Evolutionary conservation across 2,113 vertebrate genomes (phyloP).

Genomic region (Archilochus colubris): DNA sequence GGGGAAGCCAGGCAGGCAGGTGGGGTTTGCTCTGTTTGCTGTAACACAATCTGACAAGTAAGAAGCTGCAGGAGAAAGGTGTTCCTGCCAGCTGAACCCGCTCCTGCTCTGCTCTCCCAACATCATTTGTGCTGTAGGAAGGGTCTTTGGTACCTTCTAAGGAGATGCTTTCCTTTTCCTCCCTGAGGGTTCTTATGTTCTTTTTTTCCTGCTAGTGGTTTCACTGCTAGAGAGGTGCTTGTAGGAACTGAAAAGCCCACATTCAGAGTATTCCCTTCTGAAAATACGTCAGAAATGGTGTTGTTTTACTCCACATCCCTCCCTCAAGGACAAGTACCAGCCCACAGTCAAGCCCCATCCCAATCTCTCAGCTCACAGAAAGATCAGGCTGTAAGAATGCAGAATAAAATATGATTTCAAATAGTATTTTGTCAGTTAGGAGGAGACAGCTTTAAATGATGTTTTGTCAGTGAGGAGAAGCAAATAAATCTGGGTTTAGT

Average conservation of each 20-base stretch:
- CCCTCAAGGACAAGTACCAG: not conserved
- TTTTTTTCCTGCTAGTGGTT: not conserved
- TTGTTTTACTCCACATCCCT: not conserved
- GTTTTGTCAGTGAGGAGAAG: not conserved
- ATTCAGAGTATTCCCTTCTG: not conserved
- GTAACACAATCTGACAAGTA: fast-evolving
- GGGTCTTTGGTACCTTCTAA: not conserved
- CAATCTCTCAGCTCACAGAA: not conserved
- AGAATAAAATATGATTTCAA: fast-evolving
- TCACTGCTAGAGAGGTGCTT: not conserved
- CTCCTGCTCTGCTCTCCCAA: not conserved
- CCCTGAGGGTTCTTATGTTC: not conserved
- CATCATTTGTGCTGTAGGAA: fast-evolving
- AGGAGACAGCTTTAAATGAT: not conserved
- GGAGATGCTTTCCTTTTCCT: not conserved
- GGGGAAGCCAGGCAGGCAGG: fast-evolving
- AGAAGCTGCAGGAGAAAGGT: not conserved
- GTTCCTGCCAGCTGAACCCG: not conserved
- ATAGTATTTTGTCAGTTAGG: not conserved
- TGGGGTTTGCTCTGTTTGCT: not conserved
- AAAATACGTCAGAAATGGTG: not conserved
- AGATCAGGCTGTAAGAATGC: not conserved
- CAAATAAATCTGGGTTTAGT: not conserved
- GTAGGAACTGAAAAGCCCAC: not conserved
- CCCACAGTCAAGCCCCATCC: not conserved